A percentile compares a stretch with the other conserved stretches of the same genome.
Evolutionary conservation across 2,113 vertebrate genomes (phyloP).

Genomic region (Malaclemys terrapin): DNA sequence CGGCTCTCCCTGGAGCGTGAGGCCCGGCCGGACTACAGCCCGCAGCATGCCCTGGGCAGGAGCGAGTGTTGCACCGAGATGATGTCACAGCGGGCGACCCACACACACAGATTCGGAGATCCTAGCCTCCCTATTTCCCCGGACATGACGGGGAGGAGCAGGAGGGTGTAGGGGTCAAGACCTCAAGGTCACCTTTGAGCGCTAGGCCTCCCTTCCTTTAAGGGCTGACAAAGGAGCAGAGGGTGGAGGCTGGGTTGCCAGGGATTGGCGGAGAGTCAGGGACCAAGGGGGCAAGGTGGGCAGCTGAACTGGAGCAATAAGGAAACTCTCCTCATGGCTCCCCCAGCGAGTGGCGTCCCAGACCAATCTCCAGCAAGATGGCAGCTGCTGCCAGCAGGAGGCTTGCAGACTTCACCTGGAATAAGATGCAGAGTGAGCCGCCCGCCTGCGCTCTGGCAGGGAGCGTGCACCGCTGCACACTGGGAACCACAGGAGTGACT

Average conservation of each 20-base stretch:
- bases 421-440: neutral
- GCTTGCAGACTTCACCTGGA: neutral
- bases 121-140: too few relatives aligned
- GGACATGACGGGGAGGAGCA: neutral
- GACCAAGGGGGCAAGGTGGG: fast-evolving
- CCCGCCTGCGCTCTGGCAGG: neutral
- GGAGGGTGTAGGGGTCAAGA: neutral
- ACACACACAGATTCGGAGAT: too few relatives aligned
- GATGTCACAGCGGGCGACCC: too few relatives aligned
- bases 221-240: neutral
- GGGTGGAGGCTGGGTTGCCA: neutral
- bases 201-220: neutral
- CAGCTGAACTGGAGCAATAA: neutral
- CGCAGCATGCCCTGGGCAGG: too few relatives aligned
- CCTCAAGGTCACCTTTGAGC: neutral
- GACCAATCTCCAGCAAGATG: neutral
- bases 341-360: neutral
- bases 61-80: too few relatives aligned
- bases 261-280: too few relatives aligned
- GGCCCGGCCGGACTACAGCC: too few relatives aligned
- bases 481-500: neutral
- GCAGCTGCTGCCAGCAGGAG: neutral
- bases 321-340: neutral
- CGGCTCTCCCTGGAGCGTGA: too few relatives aligned
- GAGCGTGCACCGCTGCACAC: fast-evolving